Evolutionary conservation across 2,888 invertebrate genomes (phyloP), one percentile per base, ranked within the genome.

Genomic region (Drosophila suboccidentalis): DNA sequence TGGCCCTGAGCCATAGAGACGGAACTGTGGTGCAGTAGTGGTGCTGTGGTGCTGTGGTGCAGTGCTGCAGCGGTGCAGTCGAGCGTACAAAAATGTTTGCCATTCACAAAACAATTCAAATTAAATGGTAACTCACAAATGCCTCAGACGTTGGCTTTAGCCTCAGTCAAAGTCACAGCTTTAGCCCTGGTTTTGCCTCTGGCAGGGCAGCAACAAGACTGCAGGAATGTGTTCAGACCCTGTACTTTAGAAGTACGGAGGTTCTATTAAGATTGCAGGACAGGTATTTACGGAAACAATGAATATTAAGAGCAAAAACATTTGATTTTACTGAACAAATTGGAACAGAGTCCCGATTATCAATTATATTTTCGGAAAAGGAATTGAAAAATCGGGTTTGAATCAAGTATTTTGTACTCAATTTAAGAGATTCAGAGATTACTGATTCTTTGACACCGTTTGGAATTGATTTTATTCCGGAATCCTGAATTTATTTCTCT

Each of bases 51-150:
- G 39, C 49, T 17, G 17, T 47, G 39, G n/a, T 26, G 39, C 49
- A n/a, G 34, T 3, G 10, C 9, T 32, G 26, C 34, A 13, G 62
- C 39, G 32, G 43, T 39, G 76, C 60, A 64, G 36, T 54, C 44
- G 17, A 38, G 53, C 62, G 49, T 36, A 39, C 62, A 68, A 70
- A 78, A 83, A 69, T 73, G 70, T 63, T 75, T 66, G 72, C 86
- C 87, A 72, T 89, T 71, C 57, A 59, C 82, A 85, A 61, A 83
- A 85, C 90, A 90, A 89, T 90, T 90, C 84, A 86, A 90, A 90
- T 86, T 88, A 90, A 86, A 90, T 83, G 39, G 89, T 69, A 75
- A 78, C 68, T 87, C 71, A 63, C 50, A 57, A 75, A 68, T 71
- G 79, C 64, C 67, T 62, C 32, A 49, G 69, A 70, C 64, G 64